Evolutionary conservation across 2,113 vertebrate genomes (phyloP).

Genomic region (Megaptera novaeangliae): DNA sequence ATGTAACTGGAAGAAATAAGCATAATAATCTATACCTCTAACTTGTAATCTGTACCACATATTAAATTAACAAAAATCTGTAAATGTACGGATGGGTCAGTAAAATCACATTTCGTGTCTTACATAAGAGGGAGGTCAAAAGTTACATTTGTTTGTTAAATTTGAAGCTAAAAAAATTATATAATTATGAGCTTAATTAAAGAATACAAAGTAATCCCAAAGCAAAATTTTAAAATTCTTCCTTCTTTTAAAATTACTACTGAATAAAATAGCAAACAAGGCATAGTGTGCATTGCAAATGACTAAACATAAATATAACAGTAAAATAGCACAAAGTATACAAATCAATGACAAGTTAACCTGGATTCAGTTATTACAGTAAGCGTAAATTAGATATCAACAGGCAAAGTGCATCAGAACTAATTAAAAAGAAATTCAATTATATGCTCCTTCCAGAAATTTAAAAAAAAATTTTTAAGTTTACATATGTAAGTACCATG

Average conservation of each 20-base stretch:
- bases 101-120: not conserved
- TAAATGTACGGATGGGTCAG: not conserved
- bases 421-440: not conserved
- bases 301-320: not conserved
- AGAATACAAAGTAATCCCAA: not conserved
- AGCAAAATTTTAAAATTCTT: not conserved
- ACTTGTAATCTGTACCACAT: not conserved
- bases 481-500: not conserved
- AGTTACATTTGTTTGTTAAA: not conserved
- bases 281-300: not conserved
- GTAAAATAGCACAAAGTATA: not conserved
- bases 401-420: not conserved
- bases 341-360: not conserved
- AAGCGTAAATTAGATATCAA: not conserved
- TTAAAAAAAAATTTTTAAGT: not conserved
- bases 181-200: not conserved
- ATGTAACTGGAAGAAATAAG: not conserved
- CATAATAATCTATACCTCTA: not conserved
- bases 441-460: not conserved
- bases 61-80: not conserved
- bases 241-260: not conserved
- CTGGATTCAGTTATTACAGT: not conserved
- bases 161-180: not conserved
- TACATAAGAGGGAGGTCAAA: not conserved
- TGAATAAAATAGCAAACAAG: not conserved